These are phyloP conservation scores for Spialia ferax DNA, from an alignment of 2,888 invertebrate species.

Conservation along the genomic window DNA sequence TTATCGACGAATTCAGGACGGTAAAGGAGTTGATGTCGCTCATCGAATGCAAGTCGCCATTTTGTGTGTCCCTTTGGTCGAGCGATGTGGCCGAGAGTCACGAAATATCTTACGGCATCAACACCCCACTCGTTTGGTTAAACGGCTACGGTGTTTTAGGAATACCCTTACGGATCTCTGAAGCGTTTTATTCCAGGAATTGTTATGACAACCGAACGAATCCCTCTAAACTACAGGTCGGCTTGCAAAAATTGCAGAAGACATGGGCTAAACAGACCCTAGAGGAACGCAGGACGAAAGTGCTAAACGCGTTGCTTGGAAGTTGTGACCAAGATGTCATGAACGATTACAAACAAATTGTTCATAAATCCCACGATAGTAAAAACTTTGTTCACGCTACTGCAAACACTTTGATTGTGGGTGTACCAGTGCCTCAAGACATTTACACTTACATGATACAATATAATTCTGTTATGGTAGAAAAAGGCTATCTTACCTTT, in stretches of 20 bases:
- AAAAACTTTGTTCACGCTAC: not conserved
- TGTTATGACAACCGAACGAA: not conserved
- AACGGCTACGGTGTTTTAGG: slow-evolving; percentile 59
- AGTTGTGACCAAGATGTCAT: not conserved
- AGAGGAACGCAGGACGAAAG: not conserved
- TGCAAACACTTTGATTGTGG: not conserved
- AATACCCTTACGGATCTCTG: slow-evolving; percentile 51
- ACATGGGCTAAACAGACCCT: not conserved
- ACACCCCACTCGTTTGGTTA: slow-evolving; percentile 58
- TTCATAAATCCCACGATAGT: not conserved
- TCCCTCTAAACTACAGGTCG: not conserved
- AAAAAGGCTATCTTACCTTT: no score
- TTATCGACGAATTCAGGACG: slow-evolving; percentile 64
- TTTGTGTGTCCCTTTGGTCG: slow-evolving; percentile 63
- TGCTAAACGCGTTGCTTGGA: not conserved
- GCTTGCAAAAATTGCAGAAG: not conserved
- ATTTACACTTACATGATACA: no score
- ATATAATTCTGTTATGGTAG: no score
- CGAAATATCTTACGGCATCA: slow-evolving; percentile 55
- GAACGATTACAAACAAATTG: not conserved
- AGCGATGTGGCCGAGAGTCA: slow-evolving; percentile 59
- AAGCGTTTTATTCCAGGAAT: slow-evolving; percentile 41
- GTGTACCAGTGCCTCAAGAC: not conserved
- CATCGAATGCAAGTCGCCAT: slow-evolving; percentile 45
- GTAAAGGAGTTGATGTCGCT: slow-evolving; percentile 62